Conservation (phyloP, 2,797 vertebrate genomes). For the Gymnothorax reevesii region DNA sequence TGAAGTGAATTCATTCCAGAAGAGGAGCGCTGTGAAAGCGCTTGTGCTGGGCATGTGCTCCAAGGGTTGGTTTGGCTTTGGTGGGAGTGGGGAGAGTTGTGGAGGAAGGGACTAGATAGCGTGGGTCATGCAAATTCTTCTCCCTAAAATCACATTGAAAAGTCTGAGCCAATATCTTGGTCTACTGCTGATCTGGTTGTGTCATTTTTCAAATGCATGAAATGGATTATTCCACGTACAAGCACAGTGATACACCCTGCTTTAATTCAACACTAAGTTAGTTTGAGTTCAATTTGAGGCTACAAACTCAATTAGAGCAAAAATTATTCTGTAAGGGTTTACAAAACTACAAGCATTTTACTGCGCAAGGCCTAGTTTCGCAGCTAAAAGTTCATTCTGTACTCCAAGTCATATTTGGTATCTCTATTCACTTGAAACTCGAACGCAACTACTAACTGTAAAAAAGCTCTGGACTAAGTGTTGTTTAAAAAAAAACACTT, state of each 20-base stretch:
- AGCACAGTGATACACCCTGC: too few relatives aligned
- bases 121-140: not conserved
- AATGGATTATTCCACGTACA: too few relatives aligned
- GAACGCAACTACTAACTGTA: not conserved
- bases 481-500: too few relatives aligned
- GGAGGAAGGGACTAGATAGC: not conserved
- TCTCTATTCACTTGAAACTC: not conserved
- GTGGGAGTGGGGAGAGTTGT: not conserved
- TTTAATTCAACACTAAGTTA: too few relatives aligned
- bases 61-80: not conserved
- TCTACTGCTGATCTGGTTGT: not conserved
- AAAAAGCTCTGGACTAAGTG: not conserved
- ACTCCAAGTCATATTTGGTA: not conserved
- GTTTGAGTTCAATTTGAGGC: too few relatives aligned
- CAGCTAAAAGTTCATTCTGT: not conserved
- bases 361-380: too few relatives aligned
- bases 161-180: not conserved
- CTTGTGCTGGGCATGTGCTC: not conserved
- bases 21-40: not conserved
- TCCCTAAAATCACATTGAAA: not conserved
- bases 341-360: too few relatives aligned
- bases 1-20: not conserved
- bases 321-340: too few relatives aligned
- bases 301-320: too few relatives aligned
- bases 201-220: not conserved